Percentiles rank a stretch among this genome's conserved stretches.
Conservation (phyloP, 2,113 vertebrate genomes). For the Poecilia latipinna region DNA sequence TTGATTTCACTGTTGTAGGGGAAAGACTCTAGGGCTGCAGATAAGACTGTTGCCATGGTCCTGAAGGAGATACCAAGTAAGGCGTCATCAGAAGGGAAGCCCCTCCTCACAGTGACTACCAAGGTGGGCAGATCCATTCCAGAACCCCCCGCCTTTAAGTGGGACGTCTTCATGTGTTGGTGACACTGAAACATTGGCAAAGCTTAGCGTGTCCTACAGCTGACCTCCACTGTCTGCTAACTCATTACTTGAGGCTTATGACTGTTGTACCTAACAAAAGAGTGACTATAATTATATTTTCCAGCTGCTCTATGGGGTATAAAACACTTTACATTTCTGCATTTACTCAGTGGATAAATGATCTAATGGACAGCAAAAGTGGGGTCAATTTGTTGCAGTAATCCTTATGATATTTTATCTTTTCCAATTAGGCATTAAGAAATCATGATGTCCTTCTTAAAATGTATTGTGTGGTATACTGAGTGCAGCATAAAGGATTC, state of each 20-base stretch:
- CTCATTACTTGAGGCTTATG: constrained; percentile 34
- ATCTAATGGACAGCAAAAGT: constrained; percentile 22
- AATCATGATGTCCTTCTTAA: constrained; percentile 19
- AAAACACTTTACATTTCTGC: constrained; percentile 44
- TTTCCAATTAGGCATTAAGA: constrained; percentile 46
- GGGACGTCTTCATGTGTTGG: constrained; percentile 61
- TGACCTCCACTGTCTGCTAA: constrained; percentile 64
- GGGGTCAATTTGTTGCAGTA: constrained; percentile 36
- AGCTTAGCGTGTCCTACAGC: constrained; percentile 68
- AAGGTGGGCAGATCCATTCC: constrained; percentile 97
- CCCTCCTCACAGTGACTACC: constrained; percentile 98
- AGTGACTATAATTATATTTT: constrained; percentile 49
- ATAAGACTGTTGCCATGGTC: constrained; percentile 99
- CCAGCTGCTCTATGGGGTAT: constrained; percentile 79
- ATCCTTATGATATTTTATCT: constrained; percentile 26
- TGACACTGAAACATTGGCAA: constrained; percentile 59
- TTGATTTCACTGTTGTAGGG: constrained; percentile 99
- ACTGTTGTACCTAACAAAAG: constrained; percentile 37
- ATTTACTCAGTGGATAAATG: constrained; percentile 19
- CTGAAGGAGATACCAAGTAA: constrained; percentile 99
- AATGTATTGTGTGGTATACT: constrained; percentile 19
- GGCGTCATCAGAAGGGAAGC: constrained; percentile 99
- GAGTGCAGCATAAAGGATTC: constrained; percentile 24
- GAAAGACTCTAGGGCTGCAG: constrained; percentile 99
- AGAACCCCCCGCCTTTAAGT: constrained; percentile 69